Evolutionary conservation across 2,888 invertebrate genomes (phyloP).

Genomic region (Idaea straminata): DNA sequence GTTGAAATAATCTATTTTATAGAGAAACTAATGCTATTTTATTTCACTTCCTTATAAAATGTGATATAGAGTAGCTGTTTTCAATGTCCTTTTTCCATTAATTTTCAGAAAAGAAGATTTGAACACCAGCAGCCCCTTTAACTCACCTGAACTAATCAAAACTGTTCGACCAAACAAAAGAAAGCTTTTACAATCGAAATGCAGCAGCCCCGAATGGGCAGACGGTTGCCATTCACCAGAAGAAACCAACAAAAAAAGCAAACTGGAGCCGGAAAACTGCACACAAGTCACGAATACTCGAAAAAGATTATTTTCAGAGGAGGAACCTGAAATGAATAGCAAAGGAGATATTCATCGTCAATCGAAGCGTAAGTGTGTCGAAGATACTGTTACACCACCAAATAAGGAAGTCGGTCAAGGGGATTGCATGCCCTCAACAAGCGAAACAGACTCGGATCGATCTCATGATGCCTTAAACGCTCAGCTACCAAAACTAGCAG

Average conservation of each 20-base stretch:
- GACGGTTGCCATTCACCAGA: conserved; percentile 57
- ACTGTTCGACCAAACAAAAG: conserved; percentile 48
- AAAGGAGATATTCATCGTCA: conserved; percentile 57
- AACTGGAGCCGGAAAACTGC: conserved; percentile 15
- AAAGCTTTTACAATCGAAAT: conserved; percentile 45
- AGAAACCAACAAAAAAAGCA: conserved; percentile 38
- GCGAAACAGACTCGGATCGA: conserved; percentile 57
- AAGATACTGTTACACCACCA: conserved; percentile 56
- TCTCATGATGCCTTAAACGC: conserved; percentile 65
- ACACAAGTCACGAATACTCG: conserved; percentile 32
- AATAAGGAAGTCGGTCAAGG: conserved; percentile 70
- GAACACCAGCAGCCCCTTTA: conserved; percentile 47
- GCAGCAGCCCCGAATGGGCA: conserved; percentile 70
- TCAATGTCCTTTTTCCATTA: conserved; percentile 7
- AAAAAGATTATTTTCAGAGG: conserved; percentile 42
- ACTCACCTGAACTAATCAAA: conserved; percentile 56
- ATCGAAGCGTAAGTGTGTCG: conserved; percentile 50
- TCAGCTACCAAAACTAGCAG: conserved; percentile 64
- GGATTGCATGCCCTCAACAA: conserved; percentile 71
- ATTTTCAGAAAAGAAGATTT: conserved; percentile 57
- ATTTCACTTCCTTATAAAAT: too few relatives aligned
- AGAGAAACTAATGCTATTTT: too few relatives aligned
- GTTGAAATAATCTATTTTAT: too few relatives aligned
- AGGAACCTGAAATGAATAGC: conserved; percentile 45
- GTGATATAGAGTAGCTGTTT: background rate